phyloP scores from a whole-genome alignment of 37 sponge, comb jelly and placozoan species.

The Petrosia ficiformis region DNA sequence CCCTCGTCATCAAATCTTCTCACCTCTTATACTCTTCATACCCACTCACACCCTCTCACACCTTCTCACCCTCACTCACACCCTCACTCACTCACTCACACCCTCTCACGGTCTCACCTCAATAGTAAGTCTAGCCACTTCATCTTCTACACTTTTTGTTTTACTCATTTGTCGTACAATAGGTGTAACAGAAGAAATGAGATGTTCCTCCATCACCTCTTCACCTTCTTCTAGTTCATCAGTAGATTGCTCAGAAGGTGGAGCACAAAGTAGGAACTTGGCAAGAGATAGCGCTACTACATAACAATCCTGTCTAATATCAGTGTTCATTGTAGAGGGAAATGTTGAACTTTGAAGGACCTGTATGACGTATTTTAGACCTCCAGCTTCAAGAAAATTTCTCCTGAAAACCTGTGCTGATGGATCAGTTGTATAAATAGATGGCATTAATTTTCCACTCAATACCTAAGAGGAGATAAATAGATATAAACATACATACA shows the following conservation, averaged over 20 bases:
- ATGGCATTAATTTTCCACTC: conserved; percentile 67
- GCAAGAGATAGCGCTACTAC: conserved; percentile 73
- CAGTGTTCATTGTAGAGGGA: conserved; percentile 46
- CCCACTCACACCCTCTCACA: too few relatives aligned
- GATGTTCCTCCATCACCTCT: conserved; percentile 8
- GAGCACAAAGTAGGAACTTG: conserved; percentile 68
- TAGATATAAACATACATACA: not conserved
- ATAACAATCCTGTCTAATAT: conserved; percentile 79
- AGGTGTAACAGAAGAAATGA: not conserved
- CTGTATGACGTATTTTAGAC: conserved; percentile 66
- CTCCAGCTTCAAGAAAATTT: conserved; percentile 64
- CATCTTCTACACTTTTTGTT: conserved; percentile 34
- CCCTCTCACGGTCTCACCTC: conserved; percentile 56
- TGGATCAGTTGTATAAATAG: conserved; percentile 6
- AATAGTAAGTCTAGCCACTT: conserved; percentile 66
- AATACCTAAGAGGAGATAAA: conserved; percentile 28
- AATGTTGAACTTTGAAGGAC: conserved; percentile 63
- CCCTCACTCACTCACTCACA: too few relatives aligned
- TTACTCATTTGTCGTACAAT: conserved; percentile 10
- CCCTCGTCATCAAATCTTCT: too few relatives aligned
- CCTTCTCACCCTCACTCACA: too few relatives aligned
- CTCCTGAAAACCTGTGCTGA: conserved; percentile 42
- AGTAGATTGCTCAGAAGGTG: not conserved
- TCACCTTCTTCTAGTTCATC: not conserved
- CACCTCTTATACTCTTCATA: too few relatives aligned